Evolutionary conservation across 2,888 invertebrate species (phyloP).

Genomic region (Stratiomys singularior): DNA sequence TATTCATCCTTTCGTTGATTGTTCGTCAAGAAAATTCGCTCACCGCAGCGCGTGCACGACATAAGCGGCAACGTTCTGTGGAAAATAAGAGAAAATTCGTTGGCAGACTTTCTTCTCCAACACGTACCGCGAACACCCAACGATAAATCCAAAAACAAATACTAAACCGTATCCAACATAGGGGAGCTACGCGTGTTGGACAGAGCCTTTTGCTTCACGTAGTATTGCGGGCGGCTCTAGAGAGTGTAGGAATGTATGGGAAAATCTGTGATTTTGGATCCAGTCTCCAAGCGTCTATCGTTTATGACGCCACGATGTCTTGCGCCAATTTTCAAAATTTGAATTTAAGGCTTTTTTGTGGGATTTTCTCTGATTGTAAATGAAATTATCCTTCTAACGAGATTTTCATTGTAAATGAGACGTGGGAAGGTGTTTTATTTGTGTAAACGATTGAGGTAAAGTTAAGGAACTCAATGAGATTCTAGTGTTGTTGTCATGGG

Average conservation of each 20-base stretch:
- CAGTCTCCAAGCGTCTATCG: constrained; percentile 57
- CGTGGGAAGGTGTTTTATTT: neutral
- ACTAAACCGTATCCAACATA: too few relatives aligned
- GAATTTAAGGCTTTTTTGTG: constrained; percentile 14
- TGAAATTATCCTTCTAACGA: constrained; percentile 10
- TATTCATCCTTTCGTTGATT: neutral
- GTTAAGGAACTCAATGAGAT: neutral
- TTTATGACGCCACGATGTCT: constrained; percentile 57
- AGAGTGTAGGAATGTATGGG: constrained; percentile 50
- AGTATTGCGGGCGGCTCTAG: constrained; percentile 13
- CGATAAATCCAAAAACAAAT: too few relatives aligned
- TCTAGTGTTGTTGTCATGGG: neutral
- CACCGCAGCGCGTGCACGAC: too few relatives aligned
- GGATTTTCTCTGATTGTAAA: constrained; percentile 3
- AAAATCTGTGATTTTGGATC: constrained; percentile 56
- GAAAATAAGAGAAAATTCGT: too few relatives aligned
- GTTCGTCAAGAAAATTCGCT: neutral
- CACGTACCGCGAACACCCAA: too few relatives aligned
- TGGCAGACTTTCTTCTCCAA: too few relatives aligned
- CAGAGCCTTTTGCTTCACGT: neutral
- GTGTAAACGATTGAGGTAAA: neutral
- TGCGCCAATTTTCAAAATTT: constrained; percentile 47
- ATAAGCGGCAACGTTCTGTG: too few relatives aligned
- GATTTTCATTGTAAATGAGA: neutral
- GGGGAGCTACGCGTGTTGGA: too few relatives aligned